Evolutionary conservation across 2,113 vertebrate species (phyloP).

Genomic region (Balaenoptera acutorostrata): DNA sequence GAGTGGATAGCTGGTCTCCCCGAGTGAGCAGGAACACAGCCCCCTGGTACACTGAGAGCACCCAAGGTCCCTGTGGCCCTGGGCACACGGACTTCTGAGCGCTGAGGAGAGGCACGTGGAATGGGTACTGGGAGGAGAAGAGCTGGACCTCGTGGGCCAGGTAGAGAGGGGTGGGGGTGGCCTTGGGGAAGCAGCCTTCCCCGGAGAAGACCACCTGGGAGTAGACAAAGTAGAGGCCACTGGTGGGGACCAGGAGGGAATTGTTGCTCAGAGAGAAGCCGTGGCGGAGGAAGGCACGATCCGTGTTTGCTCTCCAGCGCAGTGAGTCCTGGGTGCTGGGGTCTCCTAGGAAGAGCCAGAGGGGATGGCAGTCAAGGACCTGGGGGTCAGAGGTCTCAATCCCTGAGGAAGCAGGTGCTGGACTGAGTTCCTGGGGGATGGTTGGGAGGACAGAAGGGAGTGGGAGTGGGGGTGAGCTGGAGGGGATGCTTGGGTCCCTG

Average conservation of each 20-base stretch:
- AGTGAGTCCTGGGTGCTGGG: background rate
- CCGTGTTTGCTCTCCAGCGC: conserved; percentile 56
- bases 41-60: conserved; percentile 67
- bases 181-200: background rate
- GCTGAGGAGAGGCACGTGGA: conserved; percentile 57
- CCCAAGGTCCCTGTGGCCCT: conserved; percentile 54
- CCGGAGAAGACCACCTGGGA: conserved; percentile 72
- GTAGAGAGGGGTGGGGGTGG: background rate
- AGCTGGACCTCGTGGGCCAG: conserved; percentile 69
- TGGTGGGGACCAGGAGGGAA: conserved; percentile 65
- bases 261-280: conserved; percentile 71
- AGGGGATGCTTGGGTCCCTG: background rate
- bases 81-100: conserved; percentile 64
- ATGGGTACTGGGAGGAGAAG: conserved; percentile 57
- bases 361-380: background rate
- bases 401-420: background rate
- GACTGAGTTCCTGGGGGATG: background rate
- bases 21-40: conserved; percentile 69
- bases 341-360: conserved; percentile 55
- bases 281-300: conserved; percentile 60
- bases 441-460: background rate
- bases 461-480: background rate
- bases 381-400: background rate
- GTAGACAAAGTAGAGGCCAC: conserved; percentile 74
- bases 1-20: conserved; percentile 71